A percentile compares a stretch with the other conserved stretches of the same genome.
Evolutionary conservation across 2,113 vertebrate species (phyloP).

Genomic region (Aplodontia rufa): DNA sequence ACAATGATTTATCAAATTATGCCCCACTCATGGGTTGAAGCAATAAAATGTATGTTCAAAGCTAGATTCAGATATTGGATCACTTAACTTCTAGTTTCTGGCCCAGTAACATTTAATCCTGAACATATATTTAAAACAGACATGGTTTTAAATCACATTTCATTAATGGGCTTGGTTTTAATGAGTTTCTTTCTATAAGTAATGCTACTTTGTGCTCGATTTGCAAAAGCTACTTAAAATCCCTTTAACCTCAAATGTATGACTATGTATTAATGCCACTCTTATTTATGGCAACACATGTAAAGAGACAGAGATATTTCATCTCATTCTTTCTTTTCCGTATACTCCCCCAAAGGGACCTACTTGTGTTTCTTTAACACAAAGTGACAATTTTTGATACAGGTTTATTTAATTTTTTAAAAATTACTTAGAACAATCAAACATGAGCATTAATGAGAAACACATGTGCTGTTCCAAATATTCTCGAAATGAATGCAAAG

Average conservation of each 20-base stretch:
- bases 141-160: conserved; percentile 63
- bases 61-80: conserved; percentile 39
- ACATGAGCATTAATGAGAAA: conserved; percentile 64
- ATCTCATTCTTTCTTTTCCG: conserved; percentile 24
- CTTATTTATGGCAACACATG: conserved; percentile 51
- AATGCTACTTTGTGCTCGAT: conserved; percentile 56
- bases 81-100: conserved; percentile 59
- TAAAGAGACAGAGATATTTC: conserved; percentile 37
- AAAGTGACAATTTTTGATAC: conserved; percentile 71
- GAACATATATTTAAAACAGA: conserved; percentile 69
- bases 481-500: conserved; percentile 64
- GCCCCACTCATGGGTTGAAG: conserved; percentile 20
- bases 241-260: conserved; percentile 42
- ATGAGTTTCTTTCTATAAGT: conserved; percentile 58
- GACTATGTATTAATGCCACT: conserved; percentile 40
- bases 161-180: conserved; percentile 66
- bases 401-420: conserved; percentile 70
- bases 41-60: conserved; percentile 52
- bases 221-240: conserved; percentile 66
- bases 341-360: conserved; percentile 3
- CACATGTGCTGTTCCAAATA: conserved; percentile 49
- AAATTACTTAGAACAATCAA: conserved; percentile 64
- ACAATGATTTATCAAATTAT: conserved; percentile 49
- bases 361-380: conserved; percentile 55
- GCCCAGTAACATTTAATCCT: conserved; percentile 59